Conservation (phyloP, 2,888 invertebrate genomes). For the Argyra leucocephala region DNA sequence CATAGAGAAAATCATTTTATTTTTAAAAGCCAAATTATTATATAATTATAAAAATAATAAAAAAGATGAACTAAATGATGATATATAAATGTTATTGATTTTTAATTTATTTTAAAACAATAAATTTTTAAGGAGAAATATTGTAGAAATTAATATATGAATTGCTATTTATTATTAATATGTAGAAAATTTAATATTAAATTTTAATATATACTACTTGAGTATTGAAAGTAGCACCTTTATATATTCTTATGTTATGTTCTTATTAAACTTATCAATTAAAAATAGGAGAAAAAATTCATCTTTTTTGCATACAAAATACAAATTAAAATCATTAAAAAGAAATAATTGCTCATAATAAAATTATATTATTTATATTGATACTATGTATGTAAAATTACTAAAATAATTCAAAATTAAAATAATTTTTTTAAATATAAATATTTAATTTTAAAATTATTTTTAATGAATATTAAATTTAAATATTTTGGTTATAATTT, state of each 20-base stretch:
- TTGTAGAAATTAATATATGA: not conserved
- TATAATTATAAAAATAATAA: not conserved
- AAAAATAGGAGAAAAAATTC: too few relatives aligned
- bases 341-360: too few relatives aligned
- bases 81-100: not conserved
- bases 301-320: too few relatives aligned
- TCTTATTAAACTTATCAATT: too few relatives aligned
- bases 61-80: not conserved
- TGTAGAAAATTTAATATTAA: not conserved
- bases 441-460: too few relatives aligned
- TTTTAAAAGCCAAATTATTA: not conserved
- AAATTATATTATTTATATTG: too few relatives aligned
- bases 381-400: too few relatives aligned
- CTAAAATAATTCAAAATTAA: too few relatives aligned
- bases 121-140: not conserved
- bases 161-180: not conserved
- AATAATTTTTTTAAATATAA: too few relatives aligned
- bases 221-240: conserved; percentile 4
- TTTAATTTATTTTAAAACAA: not conserved
- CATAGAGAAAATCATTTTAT: not conserved
- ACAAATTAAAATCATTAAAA: too few relatives aligned
- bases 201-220: conserved; percentile 1
- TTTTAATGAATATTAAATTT: too few relatives aligned
- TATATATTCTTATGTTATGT: not conserved
- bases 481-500: too few relatives aligned